Evolutionary conservation across 2,888 invertebrate genomes (phyloP).

Genomic region (Scaptomyza polygonia): DNA sequence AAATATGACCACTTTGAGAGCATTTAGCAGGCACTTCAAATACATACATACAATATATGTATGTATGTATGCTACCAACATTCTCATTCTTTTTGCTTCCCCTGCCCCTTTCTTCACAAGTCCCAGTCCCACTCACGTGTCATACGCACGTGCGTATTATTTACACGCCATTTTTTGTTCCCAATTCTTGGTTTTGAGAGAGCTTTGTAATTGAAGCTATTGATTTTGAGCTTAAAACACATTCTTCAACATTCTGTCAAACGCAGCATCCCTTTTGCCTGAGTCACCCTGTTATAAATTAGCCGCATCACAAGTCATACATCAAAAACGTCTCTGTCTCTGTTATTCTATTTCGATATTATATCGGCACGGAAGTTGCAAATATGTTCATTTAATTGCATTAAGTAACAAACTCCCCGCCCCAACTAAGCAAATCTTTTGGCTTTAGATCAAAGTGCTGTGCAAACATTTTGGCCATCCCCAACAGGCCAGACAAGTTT

Average conservation of each 20-base stretch:
- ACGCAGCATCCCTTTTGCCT: constrained; percentile 1
- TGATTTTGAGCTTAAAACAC: constrained; percentile 54
- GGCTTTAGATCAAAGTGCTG: constrained; percentile 70
- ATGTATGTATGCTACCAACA: constrained; percentile 29
- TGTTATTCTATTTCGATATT: constrained; percentile 22
- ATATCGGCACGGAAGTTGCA: constrained; percentile 63
- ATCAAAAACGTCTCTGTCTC: constrained; percentile 58
- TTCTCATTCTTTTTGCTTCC: constrained; percentile 11
- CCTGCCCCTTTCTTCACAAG: neutral
- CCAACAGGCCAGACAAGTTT: constrained; percentile 16
- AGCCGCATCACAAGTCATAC: constrained; percentile 67
- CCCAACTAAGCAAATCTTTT: constrained; percentile 18
- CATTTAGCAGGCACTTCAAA: constrained; percentile 81
- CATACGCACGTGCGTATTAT: constrained; percentile 81
- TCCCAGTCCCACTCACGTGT: constrained; percentile 74
- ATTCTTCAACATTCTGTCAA: constrained; percentile 12
- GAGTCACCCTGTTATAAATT: constrained; percentile 61
- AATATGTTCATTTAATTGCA: constrained; percentile 81
- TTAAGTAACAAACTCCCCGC: constrained; percentile 53
- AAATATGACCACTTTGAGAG: constrained; percentile 69
- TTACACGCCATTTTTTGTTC: constrained; percentile 71
- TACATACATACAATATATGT: constrained; percentile 9
- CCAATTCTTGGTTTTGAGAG: constrained; percentile 18
- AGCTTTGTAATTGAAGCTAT: constrained; percentile 65
- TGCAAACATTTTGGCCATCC: constrained; percentile 64